A percentile compares a stretch with the other conserved stretches of the same genome.
Conservation (phyloP, 2,113 vertebrate species). For the Macrotus californicus region DNA sequence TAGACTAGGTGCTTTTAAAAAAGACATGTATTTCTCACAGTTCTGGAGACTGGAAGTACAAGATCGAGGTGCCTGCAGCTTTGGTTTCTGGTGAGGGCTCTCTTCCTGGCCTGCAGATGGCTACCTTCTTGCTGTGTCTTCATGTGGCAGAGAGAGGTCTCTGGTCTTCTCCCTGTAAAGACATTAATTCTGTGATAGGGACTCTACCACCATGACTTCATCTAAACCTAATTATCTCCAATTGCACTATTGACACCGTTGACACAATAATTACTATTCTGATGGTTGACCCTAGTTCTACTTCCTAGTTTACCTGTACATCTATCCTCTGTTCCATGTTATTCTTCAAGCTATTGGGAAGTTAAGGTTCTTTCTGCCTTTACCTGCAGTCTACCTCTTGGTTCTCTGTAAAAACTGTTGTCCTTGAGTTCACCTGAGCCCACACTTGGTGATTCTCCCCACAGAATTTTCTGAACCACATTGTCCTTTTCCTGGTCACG, state of each 20-base stretch:
- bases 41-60: not conserved
- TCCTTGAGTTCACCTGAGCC: not conserved
- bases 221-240: not conserved
- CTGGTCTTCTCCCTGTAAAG: not conserved
- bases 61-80: not conserved
- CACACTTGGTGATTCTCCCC: no score
- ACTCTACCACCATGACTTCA: not conserved
- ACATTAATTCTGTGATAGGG: not conserved
- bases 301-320: not conserved
- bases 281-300: not conserved
- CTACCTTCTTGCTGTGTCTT: not conserved
- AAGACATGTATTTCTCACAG: not conserved
- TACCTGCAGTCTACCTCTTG: not conserved
- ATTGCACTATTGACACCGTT: not conserved
- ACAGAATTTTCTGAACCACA: not conserved
- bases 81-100: not conserved
- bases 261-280: not conserved
- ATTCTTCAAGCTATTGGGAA: not conserved
- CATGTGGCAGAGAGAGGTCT: not conserved
- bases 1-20: not conserved
- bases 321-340: not conserved
- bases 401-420: not conserved
- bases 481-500: not conserved
- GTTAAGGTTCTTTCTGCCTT: not conserved
- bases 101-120: not conserved